These are phyloP conservation scores for Limosa lapponica DNA, from an alignment of 2,797 vertebrate species.

Conservation along the genomic window DNA sequence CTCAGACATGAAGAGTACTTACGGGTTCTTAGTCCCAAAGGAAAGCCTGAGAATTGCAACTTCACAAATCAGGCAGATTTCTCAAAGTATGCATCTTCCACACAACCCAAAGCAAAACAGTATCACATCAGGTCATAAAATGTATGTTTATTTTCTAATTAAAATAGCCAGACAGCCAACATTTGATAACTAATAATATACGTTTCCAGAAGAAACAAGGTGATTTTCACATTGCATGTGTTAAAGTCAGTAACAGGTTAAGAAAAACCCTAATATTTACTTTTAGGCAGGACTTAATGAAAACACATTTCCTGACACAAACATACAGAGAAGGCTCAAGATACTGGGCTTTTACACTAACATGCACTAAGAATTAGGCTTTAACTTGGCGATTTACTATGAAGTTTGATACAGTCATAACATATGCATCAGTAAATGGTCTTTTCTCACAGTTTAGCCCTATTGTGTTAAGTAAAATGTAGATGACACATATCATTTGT, in stretches of 20 bases:
- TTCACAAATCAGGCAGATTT: background rate
- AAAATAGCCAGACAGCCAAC: background rate
- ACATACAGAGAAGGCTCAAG: background rate
- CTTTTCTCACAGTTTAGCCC: background rate
- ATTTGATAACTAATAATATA: background rate
- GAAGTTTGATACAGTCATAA: background rate
- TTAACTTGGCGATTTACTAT: background rate
- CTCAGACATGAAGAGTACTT: background rate
- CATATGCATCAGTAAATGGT: background rate
- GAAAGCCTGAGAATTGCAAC: background rate
- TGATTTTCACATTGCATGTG: background rate
- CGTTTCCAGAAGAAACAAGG: background rate
- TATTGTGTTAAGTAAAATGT: background rate
- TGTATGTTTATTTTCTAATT: background rate
- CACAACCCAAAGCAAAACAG: background rate
- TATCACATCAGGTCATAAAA: background rate
- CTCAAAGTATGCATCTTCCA: background rate
- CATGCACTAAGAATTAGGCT: background rate
- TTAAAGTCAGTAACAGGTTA: background rate
- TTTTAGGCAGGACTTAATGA: background rate
- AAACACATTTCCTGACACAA: background rate
- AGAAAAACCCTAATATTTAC: background rate
- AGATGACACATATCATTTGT: background rate
- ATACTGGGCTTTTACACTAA: background rate
- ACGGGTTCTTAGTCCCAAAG: background rate